A percentile compares a stretch with the other conserved stretches of the same genome.
Conservation (phyloP, 1,140 invertebrate species). For the Patella vulgata region DNA sequence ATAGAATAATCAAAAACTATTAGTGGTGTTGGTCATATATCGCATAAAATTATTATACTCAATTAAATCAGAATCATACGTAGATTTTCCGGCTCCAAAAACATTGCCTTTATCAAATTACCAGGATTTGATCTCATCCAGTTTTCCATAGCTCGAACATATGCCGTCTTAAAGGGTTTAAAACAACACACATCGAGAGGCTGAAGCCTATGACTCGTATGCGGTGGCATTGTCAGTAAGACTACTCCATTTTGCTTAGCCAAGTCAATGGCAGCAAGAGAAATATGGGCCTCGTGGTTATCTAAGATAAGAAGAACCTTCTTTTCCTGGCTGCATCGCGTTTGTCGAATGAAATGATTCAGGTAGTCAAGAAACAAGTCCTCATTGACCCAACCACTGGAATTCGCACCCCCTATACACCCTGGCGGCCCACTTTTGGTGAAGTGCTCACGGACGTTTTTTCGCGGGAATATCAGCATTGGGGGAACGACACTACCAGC, state of each 20-base stretch:
- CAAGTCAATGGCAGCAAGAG: slow-evolving; percentile 45
- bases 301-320: slow-evolving; percentile 32
- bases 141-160: slow-evolving; percentile 64
- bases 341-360: slow-evolving; percentile 63
- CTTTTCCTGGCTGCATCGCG: slow-evolving; percentile 43
- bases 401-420: slow-evolving; percentile 18
- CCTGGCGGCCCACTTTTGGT: slow-evolving; percentile 48
- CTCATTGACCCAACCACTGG: slow-evolving; percentile 19
- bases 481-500: slow-evolving; percentile 41
- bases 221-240: slow-evolving; percentile 33
- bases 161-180: slow-evolving; percentile 35
- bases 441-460: slow-evolving; percentile 58
- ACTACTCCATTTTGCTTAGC: slow-evolving; percentile 34
- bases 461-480: slow-evolving; percentile 55
- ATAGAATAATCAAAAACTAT: too few species aligned
- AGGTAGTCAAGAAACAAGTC: slow-evolving; percentile 55
- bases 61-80: too few species aligned
- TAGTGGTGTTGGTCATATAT: too few species aligned
- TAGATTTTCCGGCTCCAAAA: too few species aligned
- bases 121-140: slow-evolving; percentile 66
- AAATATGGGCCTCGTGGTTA: slow-evolving; percentile 38
- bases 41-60: too few species aligned
- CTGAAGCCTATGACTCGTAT: slow-evolving; percentile 31
- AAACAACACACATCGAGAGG: slow-evolving; percentile 27
- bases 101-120: slow-evolving; percentile 67